These are phyloP conservation scores for Philantomba maxwellii DNA, from an alignment of 2,113 vertebrate species.

Conservation along the genomic window DNA sequence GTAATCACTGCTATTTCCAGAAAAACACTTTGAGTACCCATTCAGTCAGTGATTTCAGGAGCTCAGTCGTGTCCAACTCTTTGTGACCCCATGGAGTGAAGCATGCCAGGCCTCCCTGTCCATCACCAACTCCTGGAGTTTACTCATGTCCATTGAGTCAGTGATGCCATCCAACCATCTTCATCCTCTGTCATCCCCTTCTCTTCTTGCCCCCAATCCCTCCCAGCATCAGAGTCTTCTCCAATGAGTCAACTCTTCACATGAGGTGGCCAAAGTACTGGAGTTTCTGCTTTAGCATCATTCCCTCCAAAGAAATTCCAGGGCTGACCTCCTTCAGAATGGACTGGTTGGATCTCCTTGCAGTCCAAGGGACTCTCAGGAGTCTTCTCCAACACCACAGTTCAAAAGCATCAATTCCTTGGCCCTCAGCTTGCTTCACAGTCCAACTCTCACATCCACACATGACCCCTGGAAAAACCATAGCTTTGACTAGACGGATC, in stretches of 20 bases:
- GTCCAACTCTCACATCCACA: not conserved
- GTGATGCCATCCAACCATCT: not conserved
- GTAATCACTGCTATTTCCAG: not conserved
- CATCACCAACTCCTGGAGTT: not conserved
- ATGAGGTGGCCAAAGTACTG: not conserved
- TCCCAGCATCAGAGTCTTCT: not conserved
- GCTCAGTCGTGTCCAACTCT: not conserved
- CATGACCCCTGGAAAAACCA: not conserved
- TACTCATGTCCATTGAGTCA: not conserved
- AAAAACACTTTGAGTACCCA: constrained; percentile 7
- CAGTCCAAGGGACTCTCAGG: not conserved
- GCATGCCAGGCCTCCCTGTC: not conserved
- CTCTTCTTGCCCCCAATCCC: not conserved
- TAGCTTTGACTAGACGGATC: not conserved
- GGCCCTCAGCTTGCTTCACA: not conserved
- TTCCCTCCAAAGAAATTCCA: not conserved
- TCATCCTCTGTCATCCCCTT: not conserved
- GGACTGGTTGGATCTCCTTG: not conserved
- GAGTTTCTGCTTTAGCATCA: not conserved
- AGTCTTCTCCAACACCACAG: not conserved
- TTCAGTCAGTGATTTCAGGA: not conserved
- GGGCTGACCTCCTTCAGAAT: not conserved
- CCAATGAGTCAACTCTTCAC: not conserved
- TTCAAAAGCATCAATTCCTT: not conserved
- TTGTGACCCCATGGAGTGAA: not conserved